Percentiles rank a stretch among this genome's conserved stretches.
These are phyloP conservation scores for Ametastegia equiseti DNA, from an alignment of 2,888 invertebrate species.

Conservation along the genomic window DNA sequence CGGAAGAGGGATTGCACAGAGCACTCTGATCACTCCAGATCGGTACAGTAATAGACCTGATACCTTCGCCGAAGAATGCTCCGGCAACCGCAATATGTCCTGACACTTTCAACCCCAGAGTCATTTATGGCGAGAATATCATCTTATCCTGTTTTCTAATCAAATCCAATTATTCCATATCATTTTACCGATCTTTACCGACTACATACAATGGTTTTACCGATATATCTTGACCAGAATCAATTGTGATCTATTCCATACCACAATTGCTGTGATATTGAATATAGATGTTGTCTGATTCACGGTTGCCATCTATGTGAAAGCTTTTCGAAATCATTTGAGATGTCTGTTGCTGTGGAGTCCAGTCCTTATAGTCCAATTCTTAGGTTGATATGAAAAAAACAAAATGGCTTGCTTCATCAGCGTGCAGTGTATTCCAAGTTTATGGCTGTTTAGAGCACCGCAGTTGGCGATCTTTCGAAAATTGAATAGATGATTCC, in stretches of 20 bases:
- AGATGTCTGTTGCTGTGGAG: too few relatives aligned
- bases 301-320: not conserved
- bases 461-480: not conserved
- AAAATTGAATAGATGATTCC: conserved; percentile 1
- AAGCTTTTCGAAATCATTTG: not conserved
- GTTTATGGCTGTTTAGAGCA: not conserved
- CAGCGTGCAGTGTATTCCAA: too few relatives aligned
- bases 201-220: not conserved
- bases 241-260: not conserved
- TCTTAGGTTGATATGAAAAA: too few relatives aligned
- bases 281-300: not conserved
- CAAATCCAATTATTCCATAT: conserved; percentile 30
- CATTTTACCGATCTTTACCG: conserved; percentile 1
- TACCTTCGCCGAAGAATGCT: not conserved
- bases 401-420: too few relatives aligned
- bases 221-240: conserved; percentile 15
- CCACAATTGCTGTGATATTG: conserved; percentile 18
- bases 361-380: not conserved
- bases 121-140: conserved; percentile 7
- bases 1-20: not conserved
- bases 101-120: not conserved
- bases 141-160: conserved; percentile 37
- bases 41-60: conserved; percentile 12
- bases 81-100: conserved; percentile 36
- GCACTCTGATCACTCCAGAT: conserved; percentile 29